A percentile compares a stretch with the other conserved stretches of the same genome.
These are phyloP conservation scores for Chloroceryle inda DNA, from an alignment of 2,797 vertebrate species.

Conservation along the genomic window DNA sequence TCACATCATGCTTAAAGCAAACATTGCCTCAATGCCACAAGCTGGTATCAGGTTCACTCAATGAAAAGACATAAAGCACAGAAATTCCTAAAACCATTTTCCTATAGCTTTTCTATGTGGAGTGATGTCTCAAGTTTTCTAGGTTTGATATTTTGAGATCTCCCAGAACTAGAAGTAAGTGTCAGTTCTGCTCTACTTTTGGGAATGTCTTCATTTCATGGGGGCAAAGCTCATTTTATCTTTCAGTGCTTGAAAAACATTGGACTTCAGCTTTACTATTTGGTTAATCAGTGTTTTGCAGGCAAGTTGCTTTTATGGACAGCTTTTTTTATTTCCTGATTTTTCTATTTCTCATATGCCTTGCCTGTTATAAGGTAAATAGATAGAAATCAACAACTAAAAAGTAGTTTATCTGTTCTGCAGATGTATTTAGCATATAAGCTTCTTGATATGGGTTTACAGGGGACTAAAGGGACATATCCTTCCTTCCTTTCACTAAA, in stretches of 20 bases:
- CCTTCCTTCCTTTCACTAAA: background rate
- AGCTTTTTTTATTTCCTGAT: background rate
- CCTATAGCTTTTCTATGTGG: constrained; percentile 10
- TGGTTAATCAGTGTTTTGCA: background rate
- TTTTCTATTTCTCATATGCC: background rate
- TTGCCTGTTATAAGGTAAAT: background rate
- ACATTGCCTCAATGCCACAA: background rate
- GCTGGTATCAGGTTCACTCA: background rate
- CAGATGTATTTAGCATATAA: background rate
- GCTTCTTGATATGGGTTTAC: background rate
- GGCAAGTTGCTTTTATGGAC: background rate
- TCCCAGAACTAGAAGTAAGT: constrained; percentile 49
- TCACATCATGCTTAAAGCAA: background rate
- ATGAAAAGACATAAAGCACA: background rate
- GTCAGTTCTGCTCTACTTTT: constrained; percentile 60
- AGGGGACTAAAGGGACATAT: background rate
- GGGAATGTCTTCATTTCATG: background rate
- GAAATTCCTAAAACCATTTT: background rate
- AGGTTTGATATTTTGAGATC: constrained; percentile 65
- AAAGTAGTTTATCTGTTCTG: background rate
- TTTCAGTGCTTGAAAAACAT: background rate
- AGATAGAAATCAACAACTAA: background rate
- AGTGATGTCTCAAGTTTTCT: constrained; percentile 49
- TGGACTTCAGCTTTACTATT: background rate
- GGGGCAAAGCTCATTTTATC: background rate